These are phyloP conservation scores for Eurytoma adleriae DNA, from an alignment of 2,888 invertebrate genomes.

Conservation along the genomic window DNA sequence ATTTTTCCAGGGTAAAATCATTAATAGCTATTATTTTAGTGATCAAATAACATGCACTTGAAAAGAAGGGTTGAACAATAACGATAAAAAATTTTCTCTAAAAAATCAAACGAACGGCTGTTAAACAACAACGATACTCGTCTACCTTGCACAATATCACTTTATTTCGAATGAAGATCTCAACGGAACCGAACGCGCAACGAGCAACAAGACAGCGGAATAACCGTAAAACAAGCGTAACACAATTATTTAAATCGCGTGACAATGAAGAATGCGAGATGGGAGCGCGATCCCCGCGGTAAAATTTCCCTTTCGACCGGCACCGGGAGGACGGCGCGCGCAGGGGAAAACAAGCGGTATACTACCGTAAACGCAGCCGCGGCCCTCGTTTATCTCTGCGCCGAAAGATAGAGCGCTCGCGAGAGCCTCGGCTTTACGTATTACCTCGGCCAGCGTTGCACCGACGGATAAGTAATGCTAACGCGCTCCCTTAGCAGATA, in stretches of 20 bases:
- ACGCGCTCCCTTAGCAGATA: neutral
- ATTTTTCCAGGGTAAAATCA: too few species aligned
- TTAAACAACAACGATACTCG: too few species aligned
- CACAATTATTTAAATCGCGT: slow-evolving; percentile 6
- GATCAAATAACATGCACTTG: too few species aligned
- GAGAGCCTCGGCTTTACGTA: too few species aligned
- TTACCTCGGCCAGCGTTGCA: neutral
- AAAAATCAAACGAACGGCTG: too few species aligned
- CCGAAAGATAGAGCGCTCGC: too few species aligned
- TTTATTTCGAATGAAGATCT: too few species aligned
- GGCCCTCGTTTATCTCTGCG: slow-evolving; percentile 49
- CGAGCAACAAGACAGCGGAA: neutral
- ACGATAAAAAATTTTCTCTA: too few species aligned
- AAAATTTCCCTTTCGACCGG: slow-evolving; percentile 42
- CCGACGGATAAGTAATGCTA: neutral
- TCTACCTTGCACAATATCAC: neutral
- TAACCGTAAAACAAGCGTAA: slow-evolving; percentile 31
- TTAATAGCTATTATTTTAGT: too few species aligned
- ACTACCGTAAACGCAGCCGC: slow-evolving; percentile 46
- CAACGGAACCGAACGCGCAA: neutral
- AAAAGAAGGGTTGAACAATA: too few species aligned
- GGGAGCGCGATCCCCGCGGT: slow-evolving; percentile 13
- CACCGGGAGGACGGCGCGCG: neutral
- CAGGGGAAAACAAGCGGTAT: neutral
- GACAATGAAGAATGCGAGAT: neutral